These are phyloP conservation scores for Danio aesculapii DNA, from an alignment of 2,797 vertebrate species.

Conservation along the genomic window DNA sequence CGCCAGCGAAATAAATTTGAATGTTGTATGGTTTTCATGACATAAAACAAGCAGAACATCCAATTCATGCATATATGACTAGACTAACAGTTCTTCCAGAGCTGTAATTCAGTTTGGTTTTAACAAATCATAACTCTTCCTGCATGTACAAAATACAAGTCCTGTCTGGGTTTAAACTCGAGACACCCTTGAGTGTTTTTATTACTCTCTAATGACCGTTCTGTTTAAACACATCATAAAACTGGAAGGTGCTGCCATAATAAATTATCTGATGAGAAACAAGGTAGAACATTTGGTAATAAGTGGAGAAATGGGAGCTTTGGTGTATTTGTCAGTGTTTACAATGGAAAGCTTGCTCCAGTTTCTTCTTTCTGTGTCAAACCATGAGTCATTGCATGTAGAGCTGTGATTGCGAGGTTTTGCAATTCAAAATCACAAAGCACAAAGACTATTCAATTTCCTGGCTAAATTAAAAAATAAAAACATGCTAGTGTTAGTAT, in stretches of 20 bases:
- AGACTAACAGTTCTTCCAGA: background rate
- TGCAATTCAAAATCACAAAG: slow-evolving; percentile 4
- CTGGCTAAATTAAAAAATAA: background rate
- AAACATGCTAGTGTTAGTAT: background rate
- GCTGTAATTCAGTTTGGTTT: slow-evolving; percentile 5
- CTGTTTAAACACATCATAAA: background rate
- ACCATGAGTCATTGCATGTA: background rate
- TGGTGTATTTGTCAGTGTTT: background rate
- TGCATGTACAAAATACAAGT: background rate
- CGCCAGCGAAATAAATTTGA: background rate
- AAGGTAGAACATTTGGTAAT: background rate
- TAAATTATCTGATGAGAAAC: background rate
- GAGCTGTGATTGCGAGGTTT: background rate
- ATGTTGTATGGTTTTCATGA: background rate
- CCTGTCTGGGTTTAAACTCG: background rate
- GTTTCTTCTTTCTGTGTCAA: background rate
- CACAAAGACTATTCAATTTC: background rate
- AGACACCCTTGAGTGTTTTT: background rate
- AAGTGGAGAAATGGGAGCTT: background rate
- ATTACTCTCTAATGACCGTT: background rate
- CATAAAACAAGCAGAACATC: background rate
- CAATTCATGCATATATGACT: background rate
- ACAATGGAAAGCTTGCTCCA: background rate
- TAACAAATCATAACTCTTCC: slow-evolving; percentile 6
- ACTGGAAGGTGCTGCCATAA: background rate